Percentiles rank a stretch among this genome's conserved stretches.
Evolutionary conservation across 2,888 invertebrate species (phyloP).

Genomic region (Cheilosia vulpina): DNA sequence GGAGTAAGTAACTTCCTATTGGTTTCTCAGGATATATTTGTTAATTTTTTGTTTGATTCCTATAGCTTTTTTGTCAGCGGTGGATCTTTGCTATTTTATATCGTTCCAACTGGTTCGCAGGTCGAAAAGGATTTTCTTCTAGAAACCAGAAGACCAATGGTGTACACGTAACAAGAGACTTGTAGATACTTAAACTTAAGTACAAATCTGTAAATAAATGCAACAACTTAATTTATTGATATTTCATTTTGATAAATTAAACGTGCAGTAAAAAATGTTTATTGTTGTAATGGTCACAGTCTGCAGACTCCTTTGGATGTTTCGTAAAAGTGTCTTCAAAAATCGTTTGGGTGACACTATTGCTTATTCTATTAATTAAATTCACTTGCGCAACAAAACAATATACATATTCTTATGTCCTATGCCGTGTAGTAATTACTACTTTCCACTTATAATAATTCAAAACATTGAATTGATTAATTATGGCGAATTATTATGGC

Average conservation of each 20-base stretch:
- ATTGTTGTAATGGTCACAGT: not conserved
- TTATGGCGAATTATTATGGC: too few species aligned
- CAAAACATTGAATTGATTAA: too few species aligned
- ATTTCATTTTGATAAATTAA: too few species aligned
- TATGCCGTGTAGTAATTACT: too few species aligned
- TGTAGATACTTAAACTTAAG: conserved; percentile 13
- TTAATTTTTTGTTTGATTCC: conserved; percentile 35
- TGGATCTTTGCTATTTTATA: conserved; percentile 81
- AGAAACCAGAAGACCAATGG: conserved; percentile 79
- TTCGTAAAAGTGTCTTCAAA: too few species aligned
- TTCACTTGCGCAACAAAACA: too few species aligned
- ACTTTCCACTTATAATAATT: too few species aligned
- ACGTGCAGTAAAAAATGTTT: not conserved
- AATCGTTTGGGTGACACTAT: too few species aligned
- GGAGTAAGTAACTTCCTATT: conserved; percentile 75
- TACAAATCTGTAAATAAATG: not conserved
- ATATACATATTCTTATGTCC: too few species aligned
- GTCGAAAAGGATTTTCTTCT: conserved; percentile 81
- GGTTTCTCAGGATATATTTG: not conserved
- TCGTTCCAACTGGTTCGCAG: conserved; percentile 80
- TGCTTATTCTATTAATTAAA: too few species aligned
- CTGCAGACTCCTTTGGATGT: not conserved
- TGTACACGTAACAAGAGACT: conserved; percentile 74
- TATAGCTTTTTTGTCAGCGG: conserved; percentile 81
- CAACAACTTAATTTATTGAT: not conserved